These are phyloP conservation scores for Synanthedon vespiformis DNA, from an alignment of 2,888 invertebrate species.

Conservation along the genomic window DNA sequence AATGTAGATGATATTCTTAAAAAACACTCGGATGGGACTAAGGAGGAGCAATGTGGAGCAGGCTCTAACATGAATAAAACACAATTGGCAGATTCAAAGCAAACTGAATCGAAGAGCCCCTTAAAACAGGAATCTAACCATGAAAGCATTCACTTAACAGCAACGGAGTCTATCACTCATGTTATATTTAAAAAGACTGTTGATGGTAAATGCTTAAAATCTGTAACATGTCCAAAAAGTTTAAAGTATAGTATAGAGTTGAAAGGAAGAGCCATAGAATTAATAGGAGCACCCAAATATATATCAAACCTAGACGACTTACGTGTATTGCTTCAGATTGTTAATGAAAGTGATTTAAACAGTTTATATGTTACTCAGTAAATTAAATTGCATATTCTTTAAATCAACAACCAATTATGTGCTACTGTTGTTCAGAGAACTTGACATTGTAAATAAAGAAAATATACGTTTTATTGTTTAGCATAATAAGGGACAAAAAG, in stretches of 20 bases:
- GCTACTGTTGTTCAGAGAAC: too few relatives aligned
- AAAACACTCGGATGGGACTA: too few relatives aligned
- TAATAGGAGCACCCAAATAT: slow-evolving; percentile 60
- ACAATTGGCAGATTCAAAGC: slow-evolving; percentile 1
- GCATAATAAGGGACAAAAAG: too few relatives aligned
- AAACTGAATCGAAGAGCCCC: slow-evolving; percentile 4
- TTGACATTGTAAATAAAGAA: too few relatives aligned
- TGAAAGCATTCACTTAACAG: slow-evolving; percentile 4
- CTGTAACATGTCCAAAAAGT: slow-evolving; percentile 55
- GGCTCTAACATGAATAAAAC: slow-evolving; percentile 12
- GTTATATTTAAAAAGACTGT: slow-evolving; percentile 49
- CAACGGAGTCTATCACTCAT: slow-evolving; percentile 31
- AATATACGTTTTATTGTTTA: too few relatives aligned
- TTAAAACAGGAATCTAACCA: slow-evolving; percentile 1
- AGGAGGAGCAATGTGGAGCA: background rate
- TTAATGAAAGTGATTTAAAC: slow-evolving; percentile 53
- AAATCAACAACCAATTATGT: too few relatives aligned
- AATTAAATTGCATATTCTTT: slow-evolving; percentile 4
- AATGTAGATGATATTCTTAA: background rate
- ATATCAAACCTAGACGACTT: slow-evolving; percentile 58
- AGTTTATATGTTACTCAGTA: slow-evolving; percentile 54
- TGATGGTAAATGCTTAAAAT: slow-evolving; percentile 40
- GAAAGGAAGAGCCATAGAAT: slow-evolving; percentile 49
- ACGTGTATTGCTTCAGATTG: slow-evolving; percentile 61
- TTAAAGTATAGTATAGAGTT: slow-evolving; percentile 55